Conservation (phyloP, 2,113 vertebrate genomes). For the Oryzias curvinotus region DNA sequence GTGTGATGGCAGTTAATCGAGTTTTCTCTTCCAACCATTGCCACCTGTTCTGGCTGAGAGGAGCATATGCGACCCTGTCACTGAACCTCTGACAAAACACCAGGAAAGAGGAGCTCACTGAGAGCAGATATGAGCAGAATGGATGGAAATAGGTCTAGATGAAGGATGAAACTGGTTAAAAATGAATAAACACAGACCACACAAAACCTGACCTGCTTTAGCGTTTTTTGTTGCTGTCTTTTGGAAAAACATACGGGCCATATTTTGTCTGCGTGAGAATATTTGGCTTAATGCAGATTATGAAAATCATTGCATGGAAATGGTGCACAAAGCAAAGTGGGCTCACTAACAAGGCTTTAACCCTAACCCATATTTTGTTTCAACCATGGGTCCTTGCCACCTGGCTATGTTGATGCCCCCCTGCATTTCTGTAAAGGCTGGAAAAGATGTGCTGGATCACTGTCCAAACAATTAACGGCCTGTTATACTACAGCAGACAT, state of each 20-base stretch:
- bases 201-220: conserved; percentile 45
- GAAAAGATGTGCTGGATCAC: conserved; percentile 36
- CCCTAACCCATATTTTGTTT: conserved; percentile 9
- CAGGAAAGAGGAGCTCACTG: conserved; percentile 53
- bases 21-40: conserved; percentile 49
- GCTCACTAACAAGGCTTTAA: conserved; percentile 34
- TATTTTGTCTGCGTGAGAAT: conserved; percentile 22
- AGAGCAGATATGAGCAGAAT: conserved; percentile 60
- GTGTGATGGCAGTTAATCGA: conserved; percentile 25
- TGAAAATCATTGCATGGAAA: conserved; percentile 31
- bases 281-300: conserved; percentile 53
- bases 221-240: neutral
- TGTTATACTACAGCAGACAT: too few species aligned
- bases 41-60: conserved; percentile 69
- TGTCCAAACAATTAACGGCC: too few species aligned
- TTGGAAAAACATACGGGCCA: conserved; percentile 25
- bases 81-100: conserved; percentile 51
- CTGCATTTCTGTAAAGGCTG: conserved; percentile 31
- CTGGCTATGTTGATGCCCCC: conserved; percentile 31
- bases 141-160: conserved; percentile 4
- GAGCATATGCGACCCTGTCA: conserved; percentile 63
- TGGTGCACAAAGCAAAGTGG: conserved; percentile 31
- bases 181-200: conserved; percentile 43
- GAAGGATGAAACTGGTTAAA: conserved; percentile 32
- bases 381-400: conserved; percentile 22